Conservation (phyloP, 2,888 invertebrate species). For the Xestia ashworthii region DNA sequence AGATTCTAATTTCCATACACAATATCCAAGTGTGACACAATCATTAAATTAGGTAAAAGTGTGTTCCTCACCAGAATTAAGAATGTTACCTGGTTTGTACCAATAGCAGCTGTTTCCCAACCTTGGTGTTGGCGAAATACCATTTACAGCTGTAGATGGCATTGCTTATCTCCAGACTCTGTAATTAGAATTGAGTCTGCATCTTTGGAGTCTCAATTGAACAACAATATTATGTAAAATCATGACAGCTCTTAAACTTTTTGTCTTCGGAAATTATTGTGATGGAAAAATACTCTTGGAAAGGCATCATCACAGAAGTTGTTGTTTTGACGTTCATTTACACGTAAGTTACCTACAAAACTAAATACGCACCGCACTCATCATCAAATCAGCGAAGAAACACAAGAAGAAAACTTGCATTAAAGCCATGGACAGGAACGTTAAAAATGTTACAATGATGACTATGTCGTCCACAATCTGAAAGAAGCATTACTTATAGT, state of each 20-base stretch:
- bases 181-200: constrained; percentile 30
- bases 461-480: constrained; percentile 74
- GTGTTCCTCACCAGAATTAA: background rate
- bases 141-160: constrained; percentile 74
- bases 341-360: background rate
- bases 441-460: constrained; percentile 69
- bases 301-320: background rate
- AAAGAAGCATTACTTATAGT: constrained; percentile 15
- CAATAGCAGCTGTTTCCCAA: constrained; percentile 67
- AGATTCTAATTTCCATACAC: too few species aligned
- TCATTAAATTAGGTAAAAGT: too few species aligned
- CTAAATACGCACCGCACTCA: constrained; percentile 71
- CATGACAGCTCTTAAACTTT: background rate
- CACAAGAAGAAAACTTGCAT: constrained; percentile 78
- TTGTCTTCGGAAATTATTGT: background rate
- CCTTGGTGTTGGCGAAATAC: constrained; percentile 65
- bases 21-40: too few species aligned
- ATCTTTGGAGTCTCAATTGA: background rate
- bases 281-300: background rate
- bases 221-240: background rate
- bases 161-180: constrained; percentile 72
- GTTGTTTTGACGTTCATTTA: background rate
- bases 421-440: constrained; percentile 75
- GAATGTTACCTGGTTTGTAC: constrained; percentile 72
- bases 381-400: constrained; percentile 77